phyloP scores from a whole-genome alignment of 2,797 vertebrate species.

The Tokudaia muenninki region DNA sequence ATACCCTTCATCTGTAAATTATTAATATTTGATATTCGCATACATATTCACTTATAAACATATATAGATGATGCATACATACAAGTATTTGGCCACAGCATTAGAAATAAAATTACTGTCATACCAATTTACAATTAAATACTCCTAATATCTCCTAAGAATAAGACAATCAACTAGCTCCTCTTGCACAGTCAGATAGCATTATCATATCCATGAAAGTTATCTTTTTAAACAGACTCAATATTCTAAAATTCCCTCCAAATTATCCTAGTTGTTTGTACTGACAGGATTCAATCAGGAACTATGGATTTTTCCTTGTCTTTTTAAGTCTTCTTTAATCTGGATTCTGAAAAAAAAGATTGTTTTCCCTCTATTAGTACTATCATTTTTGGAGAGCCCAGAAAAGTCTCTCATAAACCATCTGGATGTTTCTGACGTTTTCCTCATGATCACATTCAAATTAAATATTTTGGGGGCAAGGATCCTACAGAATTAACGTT shows the following conservation, averaged over 20 bases:
- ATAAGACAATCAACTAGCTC: conserved; percentile 31
- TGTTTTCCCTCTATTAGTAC: conserved; percentile 34
- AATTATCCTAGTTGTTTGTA: conserved; percentile 53
- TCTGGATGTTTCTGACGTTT: conserved; percentile 53
- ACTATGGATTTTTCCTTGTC: conserved; percentile 17
- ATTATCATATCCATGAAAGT: conserved; percentile 55
- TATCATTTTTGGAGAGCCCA: conserved; percentile 39
- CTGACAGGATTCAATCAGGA: conserved; percentile 43
- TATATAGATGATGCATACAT: conserved; percentile 1
- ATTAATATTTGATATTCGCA: conserved; percentile 12
- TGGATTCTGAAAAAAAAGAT: neutral
- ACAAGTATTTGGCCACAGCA: neutral
- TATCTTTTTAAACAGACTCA: conserved; percentile 35
- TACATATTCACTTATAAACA: neutral
- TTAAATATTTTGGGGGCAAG: conserved; percentile 46
- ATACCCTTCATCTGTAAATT: conserved; percentile 39
- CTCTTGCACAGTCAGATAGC: conserved; percentile 40
- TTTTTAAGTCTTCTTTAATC: conserved; percentile 30
- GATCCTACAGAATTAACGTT: conserved; percentile 9
- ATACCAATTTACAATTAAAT: conserved; percentile 44
- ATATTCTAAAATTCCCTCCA: conserved; percentile 38
- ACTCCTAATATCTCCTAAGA: conserved; percentile 45
- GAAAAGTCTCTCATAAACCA: conserved; percentile 19
- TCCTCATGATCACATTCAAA: conserved; percentile 40
- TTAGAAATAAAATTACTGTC: conserved; percentile 62